Base-by-base conservation (phyloP, 2,797 vertebrate species). In the Orestias chungarensis region DNA sequence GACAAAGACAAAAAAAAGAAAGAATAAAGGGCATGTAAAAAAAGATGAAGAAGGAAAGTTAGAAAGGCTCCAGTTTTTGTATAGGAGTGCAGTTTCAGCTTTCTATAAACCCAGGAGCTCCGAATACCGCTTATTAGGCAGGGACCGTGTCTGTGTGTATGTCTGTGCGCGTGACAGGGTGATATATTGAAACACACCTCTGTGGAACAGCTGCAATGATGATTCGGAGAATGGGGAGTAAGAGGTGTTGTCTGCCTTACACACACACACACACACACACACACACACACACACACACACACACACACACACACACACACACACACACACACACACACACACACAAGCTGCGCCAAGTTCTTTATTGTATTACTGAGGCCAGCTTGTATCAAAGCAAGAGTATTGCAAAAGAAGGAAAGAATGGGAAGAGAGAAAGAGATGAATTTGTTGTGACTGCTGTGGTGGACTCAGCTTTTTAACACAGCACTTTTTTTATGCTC, bases 121-220 rank as follows among this genome's bases (percentile, higher is more conserved):
- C 86, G 91, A 92, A 92, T 92, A 92, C 83, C 84, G 92, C 92
- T 92, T 93, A 93, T 92, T 93, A 93, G 92, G 91, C 91, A 92
- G 85, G 87, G 88, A 81, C 81, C 33, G 33, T 73, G 73, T 72
- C 54, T 77, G 71, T 74, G 74, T 79, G 80, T 83, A 73, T 79
- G 79, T 74, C 82, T 85, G 86, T 78, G 82, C 77, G 81, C 81
- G 88, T 78, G 89, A 88, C 88, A 91, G 90, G 80, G 87, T 92
- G 91, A 92, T 92, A 92, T 93, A 93, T 93, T 92, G 92, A 91
- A 93, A 91, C 90, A 90, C 91, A 92, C 90, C 91, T 92, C 90
- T 87, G 87, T 88, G 89, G 90, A 92, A 91, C 91, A 91, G 90
- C 92, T 92, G 92, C 91, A 92, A 93, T 92, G 91, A 93, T 93